Evolutionary conservation across 2,888 invertebrate genomes (phyloP).

Genomic region (Amphipyra berbera): DNA sequence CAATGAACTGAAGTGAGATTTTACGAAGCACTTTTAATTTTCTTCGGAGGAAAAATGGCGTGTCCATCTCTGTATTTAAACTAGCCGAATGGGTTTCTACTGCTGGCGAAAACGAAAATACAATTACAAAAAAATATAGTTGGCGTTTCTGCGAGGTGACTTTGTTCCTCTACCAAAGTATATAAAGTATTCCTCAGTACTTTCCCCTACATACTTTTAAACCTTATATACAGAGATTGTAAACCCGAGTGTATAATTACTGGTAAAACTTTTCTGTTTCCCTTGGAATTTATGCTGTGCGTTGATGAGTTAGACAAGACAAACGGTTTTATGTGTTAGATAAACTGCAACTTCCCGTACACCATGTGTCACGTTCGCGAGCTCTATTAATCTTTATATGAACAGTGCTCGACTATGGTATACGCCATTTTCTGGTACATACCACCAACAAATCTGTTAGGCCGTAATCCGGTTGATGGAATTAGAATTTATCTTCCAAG

Average conservation of each 20-base stretch:
- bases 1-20: constrained; percentile 75
- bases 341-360: constrained; percentile 55
- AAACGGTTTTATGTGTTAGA: constrained; percentile 60
- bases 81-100: constrained; percentile 34
- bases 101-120: constrained; percentile 30
- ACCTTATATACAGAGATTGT: constrained; percentile 32
- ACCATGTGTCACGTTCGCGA: constrained; percentile 50
- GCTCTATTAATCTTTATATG: constrained; percentile 59
- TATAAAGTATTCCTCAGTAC: constrained; percentile 26
- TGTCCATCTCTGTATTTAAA: constrained; percentile 53
- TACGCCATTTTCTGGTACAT: constrained; percentile 28
- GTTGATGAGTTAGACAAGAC: constrained; percentile 63
- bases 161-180: constrained; percentile 25
- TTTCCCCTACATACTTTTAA: constrained; percentile 27
- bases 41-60: constrained; percentile 52
- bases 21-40: constrained; percentile 71
- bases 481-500: constrained; percentile 45
- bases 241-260: constrained; percentile 53
- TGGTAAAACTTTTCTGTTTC: constrained; percentile 53
- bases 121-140: constrained; percentile 26
- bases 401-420: constrained; percentile 33
- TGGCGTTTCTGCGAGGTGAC: constrained; percentile 18
- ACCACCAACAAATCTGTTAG: constrained; percentile 45
- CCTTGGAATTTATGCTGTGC: constrained; percentile 53
- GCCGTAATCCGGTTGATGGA: constrained; percentile 41